These are phyloP conservation scores for Prolemur simus DNA, from an alignment of 2,113 vertebrate genomes.

Conservation along the genomic window DNA sequence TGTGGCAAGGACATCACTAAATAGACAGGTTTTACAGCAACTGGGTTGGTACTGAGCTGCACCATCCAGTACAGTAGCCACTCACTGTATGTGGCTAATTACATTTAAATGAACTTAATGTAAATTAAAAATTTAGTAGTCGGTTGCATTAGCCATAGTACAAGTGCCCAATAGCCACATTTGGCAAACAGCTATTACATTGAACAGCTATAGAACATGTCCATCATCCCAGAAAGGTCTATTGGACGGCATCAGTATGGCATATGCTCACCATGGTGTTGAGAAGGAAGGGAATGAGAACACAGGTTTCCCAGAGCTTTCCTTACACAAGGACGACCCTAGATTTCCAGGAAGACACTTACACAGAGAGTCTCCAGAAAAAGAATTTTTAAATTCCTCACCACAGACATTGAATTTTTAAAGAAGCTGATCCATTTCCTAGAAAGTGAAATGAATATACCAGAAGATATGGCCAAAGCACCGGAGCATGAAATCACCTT, in stretches of 20 bases:
- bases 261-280: neutral
- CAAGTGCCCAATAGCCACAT: neutral
- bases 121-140: neutral
- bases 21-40: neutral
- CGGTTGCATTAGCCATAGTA: neutral
- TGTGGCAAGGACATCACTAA: neutral
- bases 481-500: neutral
- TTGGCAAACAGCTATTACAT: neutral
- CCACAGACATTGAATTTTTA: conserved; percentile 23
- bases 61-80: neutral
- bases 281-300: neutral
- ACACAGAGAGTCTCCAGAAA: neutral
- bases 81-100: neutral
- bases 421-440: conserved; percentile 49
- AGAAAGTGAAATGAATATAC: conserved; percentile 36
- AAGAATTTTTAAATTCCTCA: neutral
- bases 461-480: neutral
- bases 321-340: neutral
- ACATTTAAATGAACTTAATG: neutral
- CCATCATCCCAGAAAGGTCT: neutral
- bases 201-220: neutral
- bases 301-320: neutral
- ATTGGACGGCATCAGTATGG: no score
- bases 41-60: neutral
- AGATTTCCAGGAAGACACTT: conserved; percentile 24